These are phyloP conservation scores for Eurytemora carolleeae DNA, from an alignment of 1,140 invertebrate species.

Conservation along the genomic window DNA sequence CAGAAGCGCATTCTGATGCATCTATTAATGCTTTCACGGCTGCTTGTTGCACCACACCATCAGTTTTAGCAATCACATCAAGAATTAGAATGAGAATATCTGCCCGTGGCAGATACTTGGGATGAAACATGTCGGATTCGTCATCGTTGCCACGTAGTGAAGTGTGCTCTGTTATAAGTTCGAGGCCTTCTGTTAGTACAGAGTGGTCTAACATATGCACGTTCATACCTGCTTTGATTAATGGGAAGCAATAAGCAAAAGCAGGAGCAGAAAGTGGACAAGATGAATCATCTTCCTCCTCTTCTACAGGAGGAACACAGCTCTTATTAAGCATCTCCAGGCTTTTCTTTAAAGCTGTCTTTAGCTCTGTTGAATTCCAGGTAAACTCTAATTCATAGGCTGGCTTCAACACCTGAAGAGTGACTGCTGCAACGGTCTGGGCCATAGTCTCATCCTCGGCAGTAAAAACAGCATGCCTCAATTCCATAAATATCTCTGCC, in stretches of 20 bases:
- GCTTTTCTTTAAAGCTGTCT: neutral
- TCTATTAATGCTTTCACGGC: constrained; percentile 52
- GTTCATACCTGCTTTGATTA: neutral
- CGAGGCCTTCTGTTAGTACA: constrained; percentile 38
- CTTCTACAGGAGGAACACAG: neutral
- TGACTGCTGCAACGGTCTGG: neutral
- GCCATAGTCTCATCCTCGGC: neutral
- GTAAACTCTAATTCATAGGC: neutral
- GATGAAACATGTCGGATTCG: constrained; percentile 36
- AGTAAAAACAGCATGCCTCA: neutral
- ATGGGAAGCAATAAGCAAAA: constrained; percentile 12
- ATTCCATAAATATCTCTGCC: neutral
- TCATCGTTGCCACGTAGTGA: constrained; percentile 15
- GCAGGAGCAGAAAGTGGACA: constrained; percentile 23
- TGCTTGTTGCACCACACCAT: constrained; percentile 42
- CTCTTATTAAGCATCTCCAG: neutral
- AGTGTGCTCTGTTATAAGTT: constrained; percentile 48
- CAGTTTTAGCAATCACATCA: constrained; percentile 24
- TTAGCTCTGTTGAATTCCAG: neutral
- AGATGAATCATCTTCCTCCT: constrained; percentile 21
- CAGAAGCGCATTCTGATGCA: constrained; percentile 46
- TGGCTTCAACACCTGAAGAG: neutral
- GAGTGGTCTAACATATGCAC: neutral
- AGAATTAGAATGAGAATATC: constrained; percentile 60
- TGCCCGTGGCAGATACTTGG: constrained; percentile 50